These are phyloP conservation scores for Gorsachius magnificus DNA, from an alignment of 2,797 vertebrate genomes.

Conservation along the genomic window DNA sequence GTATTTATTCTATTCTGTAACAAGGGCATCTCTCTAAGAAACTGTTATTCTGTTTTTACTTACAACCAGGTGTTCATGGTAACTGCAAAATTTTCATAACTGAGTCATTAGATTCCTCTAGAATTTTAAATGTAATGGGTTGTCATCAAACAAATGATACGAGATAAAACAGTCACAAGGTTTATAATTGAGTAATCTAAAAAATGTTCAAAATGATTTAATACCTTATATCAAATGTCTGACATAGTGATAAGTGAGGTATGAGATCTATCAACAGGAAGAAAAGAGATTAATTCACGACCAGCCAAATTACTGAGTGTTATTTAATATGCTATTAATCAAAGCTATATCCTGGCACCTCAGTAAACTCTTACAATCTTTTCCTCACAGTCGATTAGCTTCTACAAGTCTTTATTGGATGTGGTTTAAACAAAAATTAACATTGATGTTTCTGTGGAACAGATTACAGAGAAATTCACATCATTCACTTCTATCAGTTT, in stretches of 20 bases:
- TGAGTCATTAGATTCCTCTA: conserved; percentile 36
- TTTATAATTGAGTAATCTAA: conserved; percentile 53
- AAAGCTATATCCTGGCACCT: conserved; percentile 38
- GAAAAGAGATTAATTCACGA: conserved; percentile 57
- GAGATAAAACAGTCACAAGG: conserved; percentile 54
- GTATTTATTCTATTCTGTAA: not conserved
- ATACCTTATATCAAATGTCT: conserved; percentile 20
- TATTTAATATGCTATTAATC: conserved; percentile 67
- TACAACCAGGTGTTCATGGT: not conserved
- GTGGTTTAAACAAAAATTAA: conserved; percentile 39
- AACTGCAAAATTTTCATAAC: conserved; percentile 29
- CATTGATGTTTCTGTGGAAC: not conserved
- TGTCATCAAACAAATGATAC: conserved; percentile 55
- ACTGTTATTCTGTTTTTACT: not conserved
- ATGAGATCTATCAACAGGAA: conserved; percentile 56
- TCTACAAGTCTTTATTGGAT: conserved; percentile 17
- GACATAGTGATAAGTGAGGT: conserved; percentile 59
- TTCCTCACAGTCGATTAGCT: conserved; percentile 38
- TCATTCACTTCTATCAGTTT: not conserved
- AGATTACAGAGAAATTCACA: not conserved
- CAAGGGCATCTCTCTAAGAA: not conserved
- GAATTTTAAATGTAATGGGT: not conserved
- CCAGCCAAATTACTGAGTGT: conserved; percentile 48
- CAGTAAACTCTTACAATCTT: conserved; percentile 34
- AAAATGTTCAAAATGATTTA: conserved; percentile 61